Percentiles rank a stretch among this genome's conserved stretches.
These are phyloP conservation scores for Manis pentadactyla DNA, from an alignment of 2,797 vertebrate species.

Conservation along the genomic window DNA sequence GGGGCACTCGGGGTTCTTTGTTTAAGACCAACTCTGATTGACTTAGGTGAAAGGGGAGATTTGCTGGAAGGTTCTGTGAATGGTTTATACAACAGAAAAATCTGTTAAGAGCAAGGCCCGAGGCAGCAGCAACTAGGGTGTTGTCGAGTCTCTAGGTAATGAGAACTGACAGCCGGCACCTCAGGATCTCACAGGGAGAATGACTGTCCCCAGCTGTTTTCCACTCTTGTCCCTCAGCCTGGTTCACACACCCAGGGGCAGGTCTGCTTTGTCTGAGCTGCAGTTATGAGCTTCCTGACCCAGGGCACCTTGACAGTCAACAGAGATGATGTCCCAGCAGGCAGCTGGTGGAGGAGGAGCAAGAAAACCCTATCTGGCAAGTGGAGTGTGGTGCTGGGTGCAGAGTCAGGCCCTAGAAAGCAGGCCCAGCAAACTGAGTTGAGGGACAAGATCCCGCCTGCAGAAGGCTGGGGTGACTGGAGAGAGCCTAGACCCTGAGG, in stretches of 20 bases:
- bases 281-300: accelerated
- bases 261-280: too few species aligned
- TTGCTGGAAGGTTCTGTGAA: not conserved
- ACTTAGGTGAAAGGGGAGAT: not conserved
- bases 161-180: not conserved
- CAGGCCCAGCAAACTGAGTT: not conserved
- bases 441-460: not conserved
- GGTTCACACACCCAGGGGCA: accelerated
- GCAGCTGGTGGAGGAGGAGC: not conserved
- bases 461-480: not conserved
- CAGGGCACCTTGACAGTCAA: not conserved
- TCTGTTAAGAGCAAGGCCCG: not conserved
- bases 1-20: not conserved
- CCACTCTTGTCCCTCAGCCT: accelerated
- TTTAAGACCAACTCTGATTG: not conserved
- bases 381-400: accelerated
- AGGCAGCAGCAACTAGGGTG: not conserved
- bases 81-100: not conserved
- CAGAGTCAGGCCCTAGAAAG: not conserved
- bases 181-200: not conserved
- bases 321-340: accelerated
- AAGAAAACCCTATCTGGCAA: not conserved
- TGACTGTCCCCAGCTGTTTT: not conserved
- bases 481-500: not conserved
- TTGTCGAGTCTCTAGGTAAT: not conserved